phyloP scores from a whole-genome alignment of 2,888 invertebrate genomes.

The Tyria jacobaeae region DNA sequence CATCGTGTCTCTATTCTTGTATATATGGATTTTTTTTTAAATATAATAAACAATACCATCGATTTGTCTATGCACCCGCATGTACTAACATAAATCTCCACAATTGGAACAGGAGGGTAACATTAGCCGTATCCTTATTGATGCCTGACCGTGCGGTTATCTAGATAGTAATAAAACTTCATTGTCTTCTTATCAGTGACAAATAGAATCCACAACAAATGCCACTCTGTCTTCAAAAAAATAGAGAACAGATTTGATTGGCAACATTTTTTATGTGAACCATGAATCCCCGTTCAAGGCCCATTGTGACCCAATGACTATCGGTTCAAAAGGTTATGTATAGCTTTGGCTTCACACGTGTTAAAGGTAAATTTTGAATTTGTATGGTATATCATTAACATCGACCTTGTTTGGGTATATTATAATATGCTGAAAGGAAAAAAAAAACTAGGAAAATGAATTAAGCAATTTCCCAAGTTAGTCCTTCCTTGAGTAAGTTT shows the following conservation, averaged over 20 bases:
- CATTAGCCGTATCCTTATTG: slow-evolving; percentile 33
- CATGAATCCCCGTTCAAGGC: slow-evolving; percentile 39
- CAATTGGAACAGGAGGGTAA: slow-evolving; percentile 35
- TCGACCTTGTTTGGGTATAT: no score
- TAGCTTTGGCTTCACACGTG: slow-evolving; percentile 24
- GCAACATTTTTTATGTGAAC: slow-evolving; percentile 20
- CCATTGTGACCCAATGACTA: slow-evolving; percentile 21
- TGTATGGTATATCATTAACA: slow-evolving; percentile 1
- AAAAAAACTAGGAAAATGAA: neutral
- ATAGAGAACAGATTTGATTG: slow-evolving; percentile 19
- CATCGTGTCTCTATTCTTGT: slow-evolving; percentile 23
- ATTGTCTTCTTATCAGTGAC: slow-evolving; percentile 52
- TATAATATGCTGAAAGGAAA: neutral
- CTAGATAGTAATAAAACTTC: slow-evolving; percentile 53
- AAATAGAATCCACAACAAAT: slow-evolving; percentile 35
- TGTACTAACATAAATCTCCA: slow-evolving; percentile 44
- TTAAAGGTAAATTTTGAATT: slow-evolving; percentile 19
- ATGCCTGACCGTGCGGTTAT: slow-evolving; percentile 42
- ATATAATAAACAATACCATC: slow-evolving; percentile 22
- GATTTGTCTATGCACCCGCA: slow-evolving; percentile 46
- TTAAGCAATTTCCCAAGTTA: no score
- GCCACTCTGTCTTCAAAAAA: slow-evolving; percentile 11
- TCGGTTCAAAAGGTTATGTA: slow-evolving; percentile 35
- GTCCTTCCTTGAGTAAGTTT: no score
- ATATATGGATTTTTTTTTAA: slow-evolving; percentile 23